Evolutionary conservation across 2,113 vertebrate species (phyloP), one percentile per base, ranked within the genome.

Genomic region (Indicator indicator): DNA sequence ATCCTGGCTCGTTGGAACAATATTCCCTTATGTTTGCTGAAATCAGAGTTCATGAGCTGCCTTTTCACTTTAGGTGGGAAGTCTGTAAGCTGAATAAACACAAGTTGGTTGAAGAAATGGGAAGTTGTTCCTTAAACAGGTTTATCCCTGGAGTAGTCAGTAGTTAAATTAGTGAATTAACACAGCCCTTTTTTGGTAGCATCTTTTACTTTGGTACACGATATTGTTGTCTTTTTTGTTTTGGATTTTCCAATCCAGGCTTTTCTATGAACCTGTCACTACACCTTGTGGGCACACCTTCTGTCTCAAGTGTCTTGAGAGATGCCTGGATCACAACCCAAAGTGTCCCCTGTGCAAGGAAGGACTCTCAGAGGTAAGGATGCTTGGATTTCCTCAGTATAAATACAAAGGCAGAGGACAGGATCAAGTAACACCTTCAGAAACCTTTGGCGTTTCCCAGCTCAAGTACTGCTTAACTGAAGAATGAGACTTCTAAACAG

Each of bases 321-420:
- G 99, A 93, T 99, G 99, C 94, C 97, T 99, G 83, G 99, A 99
- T 97, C 98, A 99, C 97, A 99, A 98, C 71, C 97, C 99, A 11
- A 98, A 98, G 90, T 99, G 99, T 96, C 99, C 99, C 4, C 96
- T 99, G 80, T 99, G 99, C 91, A 99, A 99, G 96, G 98, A 99
- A 76, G 98, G 97, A 60, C 98, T 99, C 58, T 98, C 98, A 0
- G 98, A 99, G 98, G 99, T 99, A 98, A 64, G 1, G 59, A 44
- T 36, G 30, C 30, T 71, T 50, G 26, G 26, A 68, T 91, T 60
- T 77, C 54, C 30, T 93, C 21, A 7, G 33, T 12, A 8, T 48
- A 52, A 68, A 42, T 48, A 89, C n/a, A 63, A 67, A 42, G 42
- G 59, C 33, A 71, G 7, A 4, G 17, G n/a, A 55, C 23, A 83